These are phyloP conservation scores for Bergia puertoricense DNA, from an alignment of 92 coral and sea anemone genomes.

Conservation along the genomic window DNA sequence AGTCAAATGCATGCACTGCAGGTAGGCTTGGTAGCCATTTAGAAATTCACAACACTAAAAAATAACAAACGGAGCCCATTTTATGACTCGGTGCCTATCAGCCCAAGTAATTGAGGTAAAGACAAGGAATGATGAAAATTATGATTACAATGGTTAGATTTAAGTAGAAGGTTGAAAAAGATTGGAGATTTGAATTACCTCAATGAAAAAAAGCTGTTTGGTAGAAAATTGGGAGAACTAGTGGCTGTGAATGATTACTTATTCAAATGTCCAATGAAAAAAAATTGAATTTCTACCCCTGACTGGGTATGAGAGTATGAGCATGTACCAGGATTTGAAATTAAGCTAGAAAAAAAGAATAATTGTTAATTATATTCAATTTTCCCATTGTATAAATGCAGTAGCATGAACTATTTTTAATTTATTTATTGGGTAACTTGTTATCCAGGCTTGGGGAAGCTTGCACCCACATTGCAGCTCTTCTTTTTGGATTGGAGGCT, in stretches of 20 bases:
- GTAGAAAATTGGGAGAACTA: constrained; percentile 12
- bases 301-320: constrained; percentile 14
- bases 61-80: too few species aligned
- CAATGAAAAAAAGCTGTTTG: constrained; percentile 20
- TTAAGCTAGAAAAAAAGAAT: constrained; percentile 17
- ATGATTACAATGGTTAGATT: constrained; percentile 22
- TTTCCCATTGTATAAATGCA: constrained; percentile 22
- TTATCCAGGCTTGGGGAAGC: too few species aligned
- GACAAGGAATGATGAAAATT: too few species aligned
- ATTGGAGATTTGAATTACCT: constrained; percentile 24
- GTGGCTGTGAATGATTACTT: too few species aligned
- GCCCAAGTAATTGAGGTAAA: too few species aligned
- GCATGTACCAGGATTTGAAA: constrained; percentile 21
- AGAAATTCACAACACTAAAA: too few species aligned
- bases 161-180: constrained; percentile 23
- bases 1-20: too few species aligned
- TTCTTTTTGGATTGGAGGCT: too few species aligned
- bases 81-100: too few species aligned
- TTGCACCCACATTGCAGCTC: too few species aligned
- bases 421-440: too few species aligned
- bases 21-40: too few species aligned
- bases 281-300: constrained; percentile 6
- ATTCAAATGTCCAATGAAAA: constrained; percentile 13
- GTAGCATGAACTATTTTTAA: constrained; percentile 17
- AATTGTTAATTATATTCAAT: constrained; percentile 12